Base-by-base conservation (phyloP, 2,797 vertebrate species). In the Anableps anableps region DNA sequence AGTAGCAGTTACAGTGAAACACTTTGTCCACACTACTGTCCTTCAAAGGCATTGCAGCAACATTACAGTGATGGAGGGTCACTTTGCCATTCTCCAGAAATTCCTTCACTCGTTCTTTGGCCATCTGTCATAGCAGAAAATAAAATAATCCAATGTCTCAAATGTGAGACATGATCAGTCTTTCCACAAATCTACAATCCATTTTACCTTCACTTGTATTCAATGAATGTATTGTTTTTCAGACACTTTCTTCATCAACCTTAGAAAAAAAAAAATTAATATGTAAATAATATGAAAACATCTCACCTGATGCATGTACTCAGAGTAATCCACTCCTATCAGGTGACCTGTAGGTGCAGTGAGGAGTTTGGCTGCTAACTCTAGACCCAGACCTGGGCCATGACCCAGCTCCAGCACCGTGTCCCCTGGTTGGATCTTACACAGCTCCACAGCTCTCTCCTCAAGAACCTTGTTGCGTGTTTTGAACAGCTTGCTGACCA, bases 1-100 rank as follows among this genome's bases (percentile, higher is more conserved):
- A 96, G 85, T 96, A 96, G 88, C 95, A 96, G 91, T 96, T 96
- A 82, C 95, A 95, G 80, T 96, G 95, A 81, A 94, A 96, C 4
- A 96, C 95, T 85, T 89, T 95, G 85, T 96, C 95, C 72, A 95
- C 93, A 2, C 68, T 84, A 84, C 50, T 90, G 70, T 96, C 93
- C 58, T 55, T 50, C 43, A 96, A 80, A 26, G 95, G 95, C 94
- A 96, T 95, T 0, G 80, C 85, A 62, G 89, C 86, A 26, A 96
- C 82, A 50, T 93, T 92, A 89, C 93, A 91, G 50, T 73, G 89
- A 78, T 94, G 72, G n/a, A 96, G 80, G 2, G 78, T 91, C 77
- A 93, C 90, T 85, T 94, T 95, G 2, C 94, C 92, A 68, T 64
- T 83, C n/a, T 84, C 81, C 10, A 96, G 77, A 38, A 93, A 81